Evolutionary conservation across 2,888 invertebrate genomes (phyloP).

Genomic region (Catocala sponsa): DNA sequence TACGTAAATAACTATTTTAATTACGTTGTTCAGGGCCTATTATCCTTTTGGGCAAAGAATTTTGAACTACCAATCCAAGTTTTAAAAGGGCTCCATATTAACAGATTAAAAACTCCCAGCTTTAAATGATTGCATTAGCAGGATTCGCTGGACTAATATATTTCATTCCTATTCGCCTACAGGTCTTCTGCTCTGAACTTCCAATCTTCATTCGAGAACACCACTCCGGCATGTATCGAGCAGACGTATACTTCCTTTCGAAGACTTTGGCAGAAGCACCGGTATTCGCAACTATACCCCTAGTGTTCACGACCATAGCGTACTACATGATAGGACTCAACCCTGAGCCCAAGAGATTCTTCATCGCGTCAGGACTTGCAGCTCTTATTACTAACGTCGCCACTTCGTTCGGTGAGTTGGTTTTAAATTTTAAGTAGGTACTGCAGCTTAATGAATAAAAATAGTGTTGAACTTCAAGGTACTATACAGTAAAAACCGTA

Average conservation of each 20-base stretch:
- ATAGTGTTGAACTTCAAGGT: no score
- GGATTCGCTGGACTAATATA: no score
- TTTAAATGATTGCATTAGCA: no score
- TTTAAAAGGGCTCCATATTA: no score
- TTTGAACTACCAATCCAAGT: no score
- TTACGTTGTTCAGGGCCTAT: no score
- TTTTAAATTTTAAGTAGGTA: no score
- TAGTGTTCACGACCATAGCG: slow-evolving; percentile 93
- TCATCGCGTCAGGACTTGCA: slow-evolving; percentile 92
- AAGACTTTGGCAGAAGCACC: slow-evolving; percentile 97
- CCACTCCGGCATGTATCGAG: slow-evolving; percentile 96
- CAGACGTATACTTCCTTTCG: slow-evolving; percentile 96
- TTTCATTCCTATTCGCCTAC: slow-evolving; percentile 18
- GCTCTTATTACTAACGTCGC: slow-evolving; percentile 96
- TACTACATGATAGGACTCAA: slow-evolving; percentile 97
- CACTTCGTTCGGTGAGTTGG: slow-evolving; percentile 93
- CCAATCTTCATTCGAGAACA: slow-evolving; percentile 97
- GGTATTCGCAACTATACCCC: slow-evolving; percentile 93
- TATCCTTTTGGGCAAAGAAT: no score
- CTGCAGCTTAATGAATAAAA: no score
- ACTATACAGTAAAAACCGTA: no score
- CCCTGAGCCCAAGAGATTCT: slow-evolving; percentile 90
- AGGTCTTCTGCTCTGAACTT: slow-evolving; percentile 97
- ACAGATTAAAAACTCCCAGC: no score
- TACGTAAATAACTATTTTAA: no score